These are phyloP conservation scores for Rhinatrema bivittatum DNA, from an alignment of 2,797 vertebrate genomes.

Conservation along the genomic window DNA sequence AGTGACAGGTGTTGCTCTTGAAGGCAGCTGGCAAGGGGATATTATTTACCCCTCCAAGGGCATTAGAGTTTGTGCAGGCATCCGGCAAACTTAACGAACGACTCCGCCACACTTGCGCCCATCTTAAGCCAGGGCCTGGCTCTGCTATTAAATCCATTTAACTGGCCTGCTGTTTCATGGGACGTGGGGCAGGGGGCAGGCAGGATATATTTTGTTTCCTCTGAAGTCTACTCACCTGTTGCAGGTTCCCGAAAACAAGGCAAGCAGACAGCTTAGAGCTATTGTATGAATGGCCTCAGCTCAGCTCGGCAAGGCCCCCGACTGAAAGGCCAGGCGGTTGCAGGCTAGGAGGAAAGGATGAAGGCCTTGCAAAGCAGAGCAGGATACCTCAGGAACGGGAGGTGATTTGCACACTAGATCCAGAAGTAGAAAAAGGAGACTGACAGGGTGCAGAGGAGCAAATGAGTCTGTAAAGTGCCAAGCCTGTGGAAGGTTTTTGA, in stretches of 20 bases:
- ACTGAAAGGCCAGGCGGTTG: too few species aligned
- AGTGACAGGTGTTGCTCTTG: conserved; percentile 40
- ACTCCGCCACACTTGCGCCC: conserved; percentile 9
- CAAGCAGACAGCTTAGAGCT: not conserved
- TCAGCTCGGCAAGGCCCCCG: not conserved
- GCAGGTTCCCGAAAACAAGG: too few species aligned
- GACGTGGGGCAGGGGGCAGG: not conserved
- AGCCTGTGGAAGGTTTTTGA: too few species aligned
- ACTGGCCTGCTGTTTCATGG: conserved; percentile 4
- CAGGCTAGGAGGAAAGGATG: too few species aligned
- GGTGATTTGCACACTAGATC: too few species aligned
- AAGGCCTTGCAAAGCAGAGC: too few species aligned
- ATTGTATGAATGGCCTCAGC: not conserved
- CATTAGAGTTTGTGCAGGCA: conserved; percentile 36
- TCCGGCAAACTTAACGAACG: conserved; percentile 31
- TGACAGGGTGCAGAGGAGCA: too few species aligned
- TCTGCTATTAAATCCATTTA: conserved; percentile 11
- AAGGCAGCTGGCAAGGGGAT: conserved; percentile 24
- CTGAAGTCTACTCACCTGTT: too few species aligned
- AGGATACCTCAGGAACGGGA: too few species aligned
- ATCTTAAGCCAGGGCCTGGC: conserved; percentile 23
- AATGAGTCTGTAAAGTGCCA: too few species aligned
- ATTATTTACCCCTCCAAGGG: conserved; percentile 42
- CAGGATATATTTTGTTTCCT: too few species aligned
- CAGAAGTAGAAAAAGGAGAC: too few species aligned